These are phyloP conservation scores for Chaetophractus vellerosus DNA, from an alignment of 2,797 vertebrate genomes.

Conservation along the genomic window DNA sequence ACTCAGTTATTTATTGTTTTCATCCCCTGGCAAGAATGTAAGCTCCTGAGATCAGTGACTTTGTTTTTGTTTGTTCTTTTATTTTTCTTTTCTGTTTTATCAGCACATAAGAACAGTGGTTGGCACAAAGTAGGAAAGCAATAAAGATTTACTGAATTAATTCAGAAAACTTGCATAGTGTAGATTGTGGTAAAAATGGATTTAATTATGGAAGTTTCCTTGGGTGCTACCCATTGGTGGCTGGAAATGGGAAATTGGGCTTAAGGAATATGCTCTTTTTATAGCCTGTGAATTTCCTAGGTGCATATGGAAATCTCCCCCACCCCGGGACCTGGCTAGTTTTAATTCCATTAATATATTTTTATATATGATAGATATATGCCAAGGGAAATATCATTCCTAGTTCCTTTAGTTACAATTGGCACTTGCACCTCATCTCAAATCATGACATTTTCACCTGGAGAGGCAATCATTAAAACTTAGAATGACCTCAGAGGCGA, in stretches of 20 bases:
- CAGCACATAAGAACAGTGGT: background rate
- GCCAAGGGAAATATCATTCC: constrained; percentile 50
- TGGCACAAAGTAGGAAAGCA: background rate
- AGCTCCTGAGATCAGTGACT: background rate
- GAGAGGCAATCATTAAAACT: constrained; percentile 39
- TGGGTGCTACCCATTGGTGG: background rate
- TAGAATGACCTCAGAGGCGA: constrained; percentile 33
- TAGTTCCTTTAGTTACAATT: constrained; percentile 5
- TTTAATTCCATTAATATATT: constrained; percentile 56
- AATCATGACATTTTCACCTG: constrained; percentile 21
- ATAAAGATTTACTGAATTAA: constrained; percentile 60
- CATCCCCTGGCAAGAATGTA: background rate
- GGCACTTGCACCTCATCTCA: background rate
- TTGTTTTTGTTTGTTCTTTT: background rate
- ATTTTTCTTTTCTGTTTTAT: background rate
- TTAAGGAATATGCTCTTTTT: constrained; percentile 17
- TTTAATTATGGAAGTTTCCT: constrained; percentile 35
- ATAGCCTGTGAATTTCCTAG: constrained; percentile 24
- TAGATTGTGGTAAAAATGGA: constrained; percentile 36
- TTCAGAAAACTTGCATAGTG: constrained; percentile 48
- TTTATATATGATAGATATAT: constrained; percentile 47
- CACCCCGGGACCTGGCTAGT: background rate
- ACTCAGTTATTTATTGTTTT: background rate
- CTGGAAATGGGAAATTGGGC: background rate
- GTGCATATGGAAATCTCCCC: background rate